These are phyloP conservation scores for Agrypnia vestita DNA, from an alignment of 1,140 invertebrate species.

Conservation along the genomic window DNA sequence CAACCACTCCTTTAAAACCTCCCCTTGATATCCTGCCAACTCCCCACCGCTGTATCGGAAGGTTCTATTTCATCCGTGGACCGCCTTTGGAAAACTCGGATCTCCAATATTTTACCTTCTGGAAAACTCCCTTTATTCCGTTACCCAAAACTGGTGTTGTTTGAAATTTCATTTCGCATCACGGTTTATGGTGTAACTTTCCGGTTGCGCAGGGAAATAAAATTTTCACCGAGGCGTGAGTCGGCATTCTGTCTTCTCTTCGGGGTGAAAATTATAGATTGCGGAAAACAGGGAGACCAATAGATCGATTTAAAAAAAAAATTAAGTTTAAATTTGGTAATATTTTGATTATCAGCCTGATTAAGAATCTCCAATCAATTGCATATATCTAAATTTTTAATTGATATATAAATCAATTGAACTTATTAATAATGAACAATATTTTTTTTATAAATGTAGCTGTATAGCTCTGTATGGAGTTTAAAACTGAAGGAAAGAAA, in stretches of 20 bases:
- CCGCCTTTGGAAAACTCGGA: slow-evolving; percentile 35
- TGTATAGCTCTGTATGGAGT: no score
- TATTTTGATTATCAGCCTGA: no score
- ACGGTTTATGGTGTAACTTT: slow-evolving; percentile 40
- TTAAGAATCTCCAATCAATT: no score
- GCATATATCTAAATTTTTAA: no score
- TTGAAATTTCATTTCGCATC: slow-evolving; percentile 49
- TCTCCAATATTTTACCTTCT: slow-evolving; percentile 50
- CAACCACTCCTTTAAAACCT: slow-evolving; percentile 38
- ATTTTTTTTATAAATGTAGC: no score
- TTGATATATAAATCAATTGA: no score
- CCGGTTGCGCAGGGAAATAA: slow-evolving; percentile 24
- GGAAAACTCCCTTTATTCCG: slow-evolving; percentile 49
- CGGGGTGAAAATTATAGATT: neutral
- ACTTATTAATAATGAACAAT: no score
- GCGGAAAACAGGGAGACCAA: neutral
- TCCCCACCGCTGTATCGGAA: neutral
- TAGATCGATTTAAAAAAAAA: neutral
- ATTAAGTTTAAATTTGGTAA: no score
- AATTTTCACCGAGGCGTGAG: neutral
- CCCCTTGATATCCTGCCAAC: slow-evolving; percentile 33
- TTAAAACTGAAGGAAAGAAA: no score
- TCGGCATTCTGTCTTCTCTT: neutral
- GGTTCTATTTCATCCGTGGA: slow-evolving; percentile 6
- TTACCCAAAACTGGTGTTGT: slow-evolving; percentile 51